Evolutionary conservation across 2,113 vertebrate genomes (phyloP).

Genomic region (Festucalex cinctus): DNA sequence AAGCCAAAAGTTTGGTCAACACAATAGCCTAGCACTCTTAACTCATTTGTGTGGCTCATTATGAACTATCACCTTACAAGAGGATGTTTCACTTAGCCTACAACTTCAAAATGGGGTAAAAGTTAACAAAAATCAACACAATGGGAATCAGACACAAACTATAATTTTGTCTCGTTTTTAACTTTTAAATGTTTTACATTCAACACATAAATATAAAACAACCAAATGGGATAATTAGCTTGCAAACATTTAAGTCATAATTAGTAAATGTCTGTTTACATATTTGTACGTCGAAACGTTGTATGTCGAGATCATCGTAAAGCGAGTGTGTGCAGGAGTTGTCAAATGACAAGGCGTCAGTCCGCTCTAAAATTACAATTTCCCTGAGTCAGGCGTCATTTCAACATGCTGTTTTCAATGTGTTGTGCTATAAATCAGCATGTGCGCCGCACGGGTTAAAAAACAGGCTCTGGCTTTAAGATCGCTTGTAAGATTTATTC

Average conservation of each 20-base stretch:
- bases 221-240: too few species aligned
- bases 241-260: too few species aligned
- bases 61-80: slow-evolving; percentile 46
- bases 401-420: slow-evolving; percentile 36
- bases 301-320: too few species aligned
- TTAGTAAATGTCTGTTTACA: too few species aligned
- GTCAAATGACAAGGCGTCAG: not conserved
- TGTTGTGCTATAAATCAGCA: slow-evolving; percentile 42
- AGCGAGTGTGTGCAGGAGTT: too few species aligned
- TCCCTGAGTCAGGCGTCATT: slow-evolving; percentile 22
- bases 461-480: slow-evolving; percentile 47
- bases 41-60: slow-evolving; percentile 19
- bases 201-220: too few species aligned
- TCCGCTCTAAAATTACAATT: slow-evolving; percentile 4
- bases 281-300: too few species aligned
- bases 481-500: slow-evolving; percentile 77
- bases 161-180: too few species aligned
- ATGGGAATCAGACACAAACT: too few species aligned
- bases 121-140: too few species aligned
- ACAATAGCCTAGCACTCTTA: slow-evolving; percentile 28
- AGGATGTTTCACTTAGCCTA: slow-evolving; percentile 32
- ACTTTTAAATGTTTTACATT: too few species aligned
- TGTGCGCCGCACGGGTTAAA: slow-evolving; percentile 64
- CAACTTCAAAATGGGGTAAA: too few species aligned
- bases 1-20: slow-evolving; percentile 30